Evolutionary conservation across 2,888 invertebrate species (phyloP).

Genomic region (Drosophila pseudotalamancana): DNA sequence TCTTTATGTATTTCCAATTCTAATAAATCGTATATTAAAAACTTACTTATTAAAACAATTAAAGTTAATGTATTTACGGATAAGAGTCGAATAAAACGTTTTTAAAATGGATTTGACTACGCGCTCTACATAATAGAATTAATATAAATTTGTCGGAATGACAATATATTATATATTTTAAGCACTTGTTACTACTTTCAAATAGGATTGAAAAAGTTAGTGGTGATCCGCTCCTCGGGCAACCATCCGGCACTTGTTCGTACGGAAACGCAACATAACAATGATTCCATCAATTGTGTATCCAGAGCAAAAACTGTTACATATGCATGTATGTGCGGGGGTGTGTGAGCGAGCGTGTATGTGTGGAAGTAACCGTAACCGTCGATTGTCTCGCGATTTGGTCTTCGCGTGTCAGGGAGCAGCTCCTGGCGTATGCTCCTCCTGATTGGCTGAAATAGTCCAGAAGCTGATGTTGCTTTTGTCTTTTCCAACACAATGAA

Average conservation of each 20-base stretch:
- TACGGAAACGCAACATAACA: constrained; percentile 45
- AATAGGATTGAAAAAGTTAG: background rate
- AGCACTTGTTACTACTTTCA: background rate
- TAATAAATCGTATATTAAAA: too few species aligned
- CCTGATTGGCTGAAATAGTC: constrained; percentile 53
- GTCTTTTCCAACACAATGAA: constrained; percentile 49
- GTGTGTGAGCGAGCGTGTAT: background rate
- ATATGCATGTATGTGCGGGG: background rate
- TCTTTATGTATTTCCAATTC: too few species aligned
- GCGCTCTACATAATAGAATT: too few species aligned
- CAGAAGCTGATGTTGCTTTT: constrained; percentile 30
- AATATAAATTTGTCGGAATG: too few species aligned
- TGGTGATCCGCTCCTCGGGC: too few species aligned
- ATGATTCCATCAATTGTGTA: constrained; percentile 5
- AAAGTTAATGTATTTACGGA: too few species aligned
- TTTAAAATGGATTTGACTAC: too few species aligned
- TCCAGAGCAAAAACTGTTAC: background rate
- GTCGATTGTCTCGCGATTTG: constrained; percentile 25
- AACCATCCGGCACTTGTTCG: background rate
- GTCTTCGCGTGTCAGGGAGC: constrained; percentile 25
- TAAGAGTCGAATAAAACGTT: too few species aligned
- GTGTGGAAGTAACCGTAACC: constrained; percentile 8
- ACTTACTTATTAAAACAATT: too few species aligned
- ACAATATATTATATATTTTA: background rate
- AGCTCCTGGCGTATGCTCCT: constrained; percentile 32